These are phyloP conservation scores for Channallabes apus DNA, from an alignment of 2,797 vertebrate species.

Conservation along the genomic window DNA sequence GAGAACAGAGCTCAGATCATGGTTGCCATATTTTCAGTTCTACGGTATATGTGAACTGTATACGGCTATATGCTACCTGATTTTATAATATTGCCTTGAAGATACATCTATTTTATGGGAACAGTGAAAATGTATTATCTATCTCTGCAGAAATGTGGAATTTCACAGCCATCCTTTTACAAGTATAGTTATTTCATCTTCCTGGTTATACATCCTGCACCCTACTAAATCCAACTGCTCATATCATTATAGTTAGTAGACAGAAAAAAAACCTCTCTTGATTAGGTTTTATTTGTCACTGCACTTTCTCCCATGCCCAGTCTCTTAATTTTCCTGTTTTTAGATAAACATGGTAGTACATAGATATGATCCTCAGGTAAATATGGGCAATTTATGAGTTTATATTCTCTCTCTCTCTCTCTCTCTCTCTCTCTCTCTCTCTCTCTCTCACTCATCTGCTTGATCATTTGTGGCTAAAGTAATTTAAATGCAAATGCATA, in stretches of 20 bases:
- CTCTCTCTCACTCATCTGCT: conserved; percentile 12
- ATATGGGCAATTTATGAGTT: background rate
- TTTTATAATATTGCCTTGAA: background rate
- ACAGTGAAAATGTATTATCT: background rate
- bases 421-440: background rate
- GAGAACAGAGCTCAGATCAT: background rate
- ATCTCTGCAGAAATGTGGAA: background rate
- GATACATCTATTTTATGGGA: background rate
- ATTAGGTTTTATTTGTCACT: conserved; percentile 20
- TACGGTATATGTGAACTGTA: background rate
- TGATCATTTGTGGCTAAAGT: conserved; percentile 20
- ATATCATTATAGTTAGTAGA: background rate
- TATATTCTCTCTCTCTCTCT: conserved; percentile 2
- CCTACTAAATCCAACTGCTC: background rate
- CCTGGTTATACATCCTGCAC: too few relatives aligned
- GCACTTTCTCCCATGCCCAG: background rate
- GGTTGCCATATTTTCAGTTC: background rate
- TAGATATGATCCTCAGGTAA: conserved; percentile 27
- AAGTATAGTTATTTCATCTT: background rate
- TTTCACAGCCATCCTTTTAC: background rate
- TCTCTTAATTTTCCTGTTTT: conserved; percentile 36
- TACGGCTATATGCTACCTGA: background rate
- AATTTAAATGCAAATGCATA: conserved; percentile 48
- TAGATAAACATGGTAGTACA: conserved; percentile 22
- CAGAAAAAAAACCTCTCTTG: conserved; percentile 1